phyloP scores from a whole-genome alignment of 2,888 invertebrate species.

The Lapara coniferarum region DNA sequence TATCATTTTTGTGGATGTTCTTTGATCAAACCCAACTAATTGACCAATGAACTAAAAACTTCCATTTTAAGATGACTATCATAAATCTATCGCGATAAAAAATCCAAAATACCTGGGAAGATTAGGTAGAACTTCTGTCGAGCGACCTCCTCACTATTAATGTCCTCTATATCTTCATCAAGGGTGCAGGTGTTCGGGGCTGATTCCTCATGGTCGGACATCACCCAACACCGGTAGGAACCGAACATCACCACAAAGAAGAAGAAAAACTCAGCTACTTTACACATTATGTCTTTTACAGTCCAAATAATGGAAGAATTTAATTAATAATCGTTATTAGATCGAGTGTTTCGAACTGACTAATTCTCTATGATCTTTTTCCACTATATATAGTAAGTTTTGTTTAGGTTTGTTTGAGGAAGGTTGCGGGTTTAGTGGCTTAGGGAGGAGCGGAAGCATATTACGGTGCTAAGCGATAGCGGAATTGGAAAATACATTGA shows the following conservation, averaged over 20 bases:
- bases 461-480: not conserved
- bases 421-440: slow-evolving; percentile 26
- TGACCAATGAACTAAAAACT: no score
- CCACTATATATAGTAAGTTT: slow-evolving; percentile 41
- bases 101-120: slow-evolving; percentile 54
- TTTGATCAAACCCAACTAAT: no score
- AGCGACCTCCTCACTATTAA: slow-evolving; percentile 20
- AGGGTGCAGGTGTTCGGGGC: not conserved
- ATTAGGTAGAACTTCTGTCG: slow-evolving; percentile 48
- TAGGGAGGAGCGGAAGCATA: slow-evolving; percentile 26
- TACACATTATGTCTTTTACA: slow-evolving; percentile 7
- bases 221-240: slow-evolving; percentile 25
- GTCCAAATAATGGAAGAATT: slow-evolving; percentile 13
- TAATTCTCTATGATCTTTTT: slow-evolving; percentile 30
- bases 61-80: not conserved
- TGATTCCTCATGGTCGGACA: slow-evolving; percentile 10
- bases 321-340: slow-evolving; percentile 7
- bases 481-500: not conserved
- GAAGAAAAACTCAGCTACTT: slow-evolving; percentile 21
- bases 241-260: slow-evolving; percentile 20
- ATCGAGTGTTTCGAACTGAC: slow-evolving; percentile 26
- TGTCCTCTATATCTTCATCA: slow-evolving; percentile 18
- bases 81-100: not conserved
- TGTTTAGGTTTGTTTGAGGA: slow-evolving; percentile 39
- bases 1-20: no score